Percentiles rank a stretch among this genome's conserved stretches.
Conservation (phyloP, 2,113 vertebrate species). For the Hemibates koningsi region DNA sequence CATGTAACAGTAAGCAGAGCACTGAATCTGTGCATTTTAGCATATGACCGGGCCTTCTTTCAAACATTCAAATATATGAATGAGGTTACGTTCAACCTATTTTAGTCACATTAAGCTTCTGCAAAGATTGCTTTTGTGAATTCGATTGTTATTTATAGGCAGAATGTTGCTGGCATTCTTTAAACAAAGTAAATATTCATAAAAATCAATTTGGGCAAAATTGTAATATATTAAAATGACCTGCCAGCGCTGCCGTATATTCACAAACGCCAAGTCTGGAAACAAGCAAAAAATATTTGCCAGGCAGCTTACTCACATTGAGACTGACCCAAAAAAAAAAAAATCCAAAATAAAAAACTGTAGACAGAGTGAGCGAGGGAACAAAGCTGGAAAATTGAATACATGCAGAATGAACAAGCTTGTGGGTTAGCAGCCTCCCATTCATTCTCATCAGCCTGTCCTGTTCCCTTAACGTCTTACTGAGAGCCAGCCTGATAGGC, state of each 20-base stretch:
- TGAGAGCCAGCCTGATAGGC: slow-evolving; percentile 14
- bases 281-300: neutral
- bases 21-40: neutral
- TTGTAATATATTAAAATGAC: slow-evolving; percentile 1
- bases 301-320: neutral
- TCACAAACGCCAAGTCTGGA: neutral
- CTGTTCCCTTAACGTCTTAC: slow-evolving; percentile 23
- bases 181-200: neutral
- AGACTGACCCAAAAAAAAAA: neutral
- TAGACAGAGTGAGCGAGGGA: neutral
- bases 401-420: slow-evolving; percentile 28
- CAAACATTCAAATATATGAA: neutral
- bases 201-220: neutral
- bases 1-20: neutral
- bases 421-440: slow-evolving; percentile 9
- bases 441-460: slow-evolving; percentile 56
- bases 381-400: slow-evolving; percentile 20
- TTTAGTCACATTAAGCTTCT: neutral
- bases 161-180: neutral
- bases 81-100: neutral
- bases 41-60: neutral
- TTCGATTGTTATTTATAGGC: neutral
- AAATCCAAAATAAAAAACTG: neutral
- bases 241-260: neutral
- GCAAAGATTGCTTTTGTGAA: neutral